phyloP scores from a whole-genome alignment of 2,113 vertebrate species.

The Synodontis membranacea region DNA sequence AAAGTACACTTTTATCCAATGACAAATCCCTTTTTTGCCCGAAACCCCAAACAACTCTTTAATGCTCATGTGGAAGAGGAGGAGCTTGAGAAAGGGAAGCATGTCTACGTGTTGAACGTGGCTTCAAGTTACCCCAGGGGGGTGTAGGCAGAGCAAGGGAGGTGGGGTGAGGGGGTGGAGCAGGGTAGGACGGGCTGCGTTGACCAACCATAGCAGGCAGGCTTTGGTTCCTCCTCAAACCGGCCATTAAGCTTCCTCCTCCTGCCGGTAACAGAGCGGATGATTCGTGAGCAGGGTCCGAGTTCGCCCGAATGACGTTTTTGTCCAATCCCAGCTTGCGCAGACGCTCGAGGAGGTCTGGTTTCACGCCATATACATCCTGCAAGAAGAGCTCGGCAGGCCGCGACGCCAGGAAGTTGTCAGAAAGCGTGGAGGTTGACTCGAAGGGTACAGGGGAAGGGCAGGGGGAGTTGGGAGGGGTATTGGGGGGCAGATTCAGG shows the following conservation, averaged over 20 bases:
- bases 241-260: constrained; percentile 82
- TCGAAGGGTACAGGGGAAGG: constrained; percentile 78
- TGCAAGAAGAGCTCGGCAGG: constrained; percentile 93
- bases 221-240: constrained; percentile 91
- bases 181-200: constrained; percentile 64
- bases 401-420: constrained; percentile 93
- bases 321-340: constrained; percentile 85
- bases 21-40: not conserved
- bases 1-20: not conserved
- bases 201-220: constrained; percentile 86
- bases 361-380: constrained; percentile 86
- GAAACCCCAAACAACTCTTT: constrained; percentile 25
- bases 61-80: constrained; percentile 59
- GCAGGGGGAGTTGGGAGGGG: constrained; percentile 72
- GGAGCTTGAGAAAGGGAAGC: constrained; percentile 56
- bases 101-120: constrained; percentile 46
- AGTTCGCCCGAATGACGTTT: constrained; percentile 70
- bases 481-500: constrained; percentile 60
- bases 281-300: constrained; percentile 66
- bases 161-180: constrained; percentile 64
- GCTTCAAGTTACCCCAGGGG: constrained; percentile 71
- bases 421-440: constrained; percentile 71
- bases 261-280: constrained; percentile 81
- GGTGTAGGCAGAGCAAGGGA: constrained; percentile 67
- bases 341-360: constrained; percentile 84